A percentile compares a stretch with the other conserved stretches of the same genome.
These are phyloP conservation scores for Indri indri DNA, from an alignment of 2,113 vertebrate genomes.

Conservation along the genomic window DNA sequence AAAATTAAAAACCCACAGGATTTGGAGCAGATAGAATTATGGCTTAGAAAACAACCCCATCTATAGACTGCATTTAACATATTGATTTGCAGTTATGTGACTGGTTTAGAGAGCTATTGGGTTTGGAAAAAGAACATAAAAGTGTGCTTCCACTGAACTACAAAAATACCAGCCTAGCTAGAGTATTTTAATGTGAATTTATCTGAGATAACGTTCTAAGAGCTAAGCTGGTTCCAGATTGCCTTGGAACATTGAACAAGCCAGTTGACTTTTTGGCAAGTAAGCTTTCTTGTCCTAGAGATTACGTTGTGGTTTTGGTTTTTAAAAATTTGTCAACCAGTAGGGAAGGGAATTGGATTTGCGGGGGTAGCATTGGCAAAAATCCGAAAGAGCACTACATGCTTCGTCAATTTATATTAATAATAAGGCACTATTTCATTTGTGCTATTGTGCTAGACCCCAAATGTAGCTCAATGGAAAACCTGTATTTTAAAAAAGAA, in stretches of 20 bases:
- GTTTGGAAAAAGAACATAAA: not conserved
- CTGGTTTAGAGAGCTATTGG: not conserved
- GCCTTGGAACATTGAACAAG: slow-evolving; percentile 20
- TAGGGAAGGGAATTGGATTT: not conserved
- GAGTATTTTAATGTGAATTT: not conserved
- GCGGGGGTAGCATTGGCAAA: not conserved
- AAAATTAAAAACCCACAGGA: slow-evolving; percentile 15
- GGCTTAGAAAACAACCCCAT: not conserved
- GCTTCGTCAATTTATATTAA: not conserved
- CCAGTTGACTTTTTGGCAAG: slow-evolving; percentile 10
- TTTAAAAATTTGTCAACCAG: not conserved
- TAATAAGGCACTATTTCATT: not conserved
- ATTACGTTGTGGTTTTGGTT: not conserved
- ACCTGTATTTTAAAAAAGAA: not conserved
- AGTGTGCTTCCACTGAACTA: slow-evolving; percentile 35
- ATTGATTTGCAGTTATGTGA: not conserved
- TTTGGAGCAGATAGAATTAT: slow-evolving; percentile 16
- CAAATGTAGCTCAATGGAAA: not conserved
- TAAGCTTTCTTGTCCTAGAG: slow-evolving; percentile 11
- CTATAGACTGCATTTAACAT: not conserved
- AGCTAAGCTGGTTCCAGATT: not conserved
- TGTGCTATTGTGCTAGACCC: not conserved
- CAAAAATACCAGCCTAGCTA: not conserved
- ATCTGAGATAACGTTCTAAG: not conserved
- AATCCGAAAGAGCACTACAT: not conserved